Evolutionary conservation across 1,140 invertebrate species (phyloP).

Genomic region (Drosophila sechellia): DNA sequence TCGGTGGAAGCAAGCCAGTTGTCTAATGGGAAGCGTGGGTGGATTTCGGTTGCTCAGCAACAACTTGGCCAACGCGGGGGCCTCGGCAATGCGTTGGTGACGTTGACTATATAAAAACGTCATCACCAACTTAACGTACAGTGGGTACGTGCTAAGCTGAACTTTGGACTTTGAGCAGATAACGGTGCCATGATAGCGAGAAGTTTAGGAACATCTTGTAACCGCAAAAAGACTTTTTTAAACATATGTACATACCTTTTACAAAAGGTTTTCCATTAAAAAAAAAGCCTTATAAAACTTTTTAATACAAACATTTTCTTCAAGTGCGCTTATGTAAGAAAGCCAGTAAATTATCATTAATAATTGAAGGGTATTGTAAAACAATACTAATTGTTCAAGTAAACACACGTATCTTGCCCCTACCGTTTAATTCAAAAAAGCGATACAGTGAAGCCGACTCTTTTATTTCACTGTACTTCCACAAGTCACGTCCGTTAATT

Average conservation of each 20-base stretch:
- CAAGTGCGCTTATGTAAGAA: not conserved
- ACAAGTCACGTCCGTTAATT: not conserved
- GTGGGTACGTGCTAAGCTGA: not conserved
- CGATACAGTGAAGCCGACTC: not conserved
- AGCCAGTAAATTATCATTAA: slow-evolving; percentile 1
- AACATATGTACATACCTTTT: no score
- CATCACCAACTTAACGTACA: slow-evolving; percentile 4
- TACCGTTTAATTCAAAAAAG: not conserved
- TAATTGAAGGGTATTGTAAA: slow-evolving; percentile 1
- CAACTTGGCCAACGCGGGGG: slow-evolving; percentile 42
- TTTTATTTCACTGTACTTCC: slow-evolving; percentile 7
- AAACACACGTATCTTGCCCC: not conserved
- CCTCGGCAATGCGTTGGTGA: slow-evolving; percentile 34
- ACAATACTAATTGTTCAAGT: not conserved
- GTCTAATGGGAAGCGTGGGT: slow-evolving; percentile 50
- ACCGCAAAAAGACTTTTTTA: no score
- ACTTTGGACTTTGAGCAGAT: not conserved
- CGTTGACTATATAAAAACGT: slow-evolving; percentile 44
- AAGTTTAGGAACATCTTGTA: no score
- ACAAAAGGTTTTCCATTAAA: no score
- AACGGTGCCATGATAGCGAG: not conserved
- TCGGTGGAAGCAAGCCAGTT: slow-evolving; percentile 44
- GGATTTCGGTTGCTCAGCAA: slow-evolving; percentile 58
- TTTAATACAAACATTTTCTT: not conserved
- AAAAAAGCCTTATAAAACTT: no score